Evolutionary conservation across 37 sponge, comb jelly and placozoan species (phyloP).

Genomic region (Diacarnus erythraeanus): DNA sequence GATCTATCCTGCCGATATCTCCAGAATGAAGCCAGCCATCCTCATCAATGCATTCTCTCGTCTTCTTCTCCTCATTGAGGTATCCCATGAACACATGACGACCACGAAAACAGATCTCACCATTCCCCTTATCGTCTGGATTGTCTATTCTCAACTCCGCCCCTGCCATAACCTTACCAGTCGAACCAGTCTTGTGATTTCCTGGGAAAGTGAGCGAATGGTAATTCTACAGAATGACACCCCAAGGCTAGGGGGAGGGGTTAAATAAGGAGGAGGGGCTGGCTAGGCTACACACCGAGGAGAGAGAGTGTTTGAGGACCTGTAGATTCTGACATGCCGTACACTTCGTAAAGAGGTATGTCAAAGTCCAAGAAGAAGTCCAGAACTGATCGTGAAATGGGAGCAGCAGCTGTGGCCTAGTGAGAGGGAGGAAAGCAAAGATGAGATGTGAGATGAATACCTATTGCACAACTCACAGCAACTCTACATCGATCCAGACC

Average conservation of each 20-base stretch:
- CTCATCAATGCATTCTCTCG: conserved; percentile 82
- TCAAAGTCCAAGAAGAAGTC: conserved; percentile 90
- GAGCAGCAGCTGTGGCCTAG: background rate
- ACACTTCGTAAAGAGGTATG: conserved; percentile 85
- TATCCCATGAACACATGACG: conserved; percentile 98
- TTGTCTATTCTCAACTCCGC: conserved; percentile 86
- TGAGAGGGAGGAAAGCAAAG: background rate
- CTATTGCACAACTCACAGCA: conserved; percentile 42
- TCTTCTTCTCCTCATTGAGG: conserved; percentile 86
- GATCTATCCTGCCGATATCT: conserved; percentile 86
- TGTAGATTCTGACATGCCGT: conserved; percentile 92
- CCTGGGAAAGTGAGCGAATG: conserved; percentile 42
- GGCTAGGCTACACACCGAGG: conserved; percentile 32
- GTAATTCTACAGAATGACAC: background rate
- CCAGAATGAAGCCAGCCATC: conserved; percentile 98
- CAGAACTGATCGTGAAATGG: conserved; percentile 14
- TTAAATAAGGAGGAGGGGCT: background rate
- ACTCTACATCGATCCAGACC: conserved; percentile 77
- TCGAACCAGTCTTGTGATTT: conserved; percentile 57
- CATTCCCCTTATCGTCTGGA: conserved; percentile 53
- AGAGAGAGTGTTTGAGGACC: conserved; percentile 88
- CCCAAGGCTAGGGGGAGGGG: background rate
- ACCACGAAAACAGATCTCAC: conserved; percentile 86
- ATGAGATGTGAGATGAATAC: too few species aligned
- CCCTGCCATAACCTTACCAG: conserved; percentile 79